Base-by-base conservation (phyloP, 2,888 invertebrate genomes). In the Tridacna crocea region DNA sequence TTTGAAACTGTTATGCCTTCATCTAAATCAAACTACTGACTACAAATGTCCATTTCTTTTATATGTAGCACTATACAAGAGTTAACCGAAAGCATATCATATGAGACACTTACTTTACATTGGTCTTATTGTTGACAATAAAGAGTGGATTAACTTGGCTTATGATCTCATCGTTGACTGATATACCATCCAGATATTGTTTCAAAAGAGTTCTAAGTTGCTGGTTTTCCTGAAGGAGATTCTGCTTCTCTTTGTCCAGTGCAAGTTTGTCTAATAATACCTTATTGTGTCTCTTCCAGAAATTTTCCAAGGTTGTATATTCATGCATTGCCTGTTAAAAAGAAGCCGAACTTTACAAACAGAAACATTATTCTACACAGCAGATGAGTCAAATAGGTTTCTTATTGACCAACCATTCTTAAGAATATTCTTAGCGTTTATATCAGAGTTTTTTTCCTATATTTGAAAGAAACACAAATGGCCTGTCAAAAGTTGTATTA, bases 261-360 rank as follows among this genome's bases (percentile, higher is more conserved):
- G 95, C 95, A 47, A 95, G 94, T 70, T 95, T 95, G 90, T 96
- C 96, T 66, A 96, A 93, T 26, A 95, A 90, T 1, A 95, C 95
- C 83, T 95, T 95, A 92, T 96, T 96, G 78, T 95, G 96, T 17
- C 96, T 95, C 80, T 95, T 94, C 96, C 97, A 96, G 92, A 97
- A 97, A 88, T 96, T 96, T 85, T 96, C 96, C 95, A 97, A 80
- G 0, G 91, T 84, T 19, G 88, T 82, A 87, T 94, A 94, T 78
- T 94, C 92, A 78, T 94, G 92, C 93, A 94, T 94, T 58, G 93
- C 90, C 93, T 94, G 81, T 10, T 80, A 66, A 55, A 22, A 55
- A 61, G 22, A 61, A n/a, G 24, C 36, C 36, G 8, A 36, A 36
- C 8, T 36, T 2, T 36, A 55, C 2, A n/a, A 55, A 55, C 55